Evolutionary conservation across 2,888 invertebrate species (phyloP).

Genomic region (Megaustenia siamemsis): DNA sequence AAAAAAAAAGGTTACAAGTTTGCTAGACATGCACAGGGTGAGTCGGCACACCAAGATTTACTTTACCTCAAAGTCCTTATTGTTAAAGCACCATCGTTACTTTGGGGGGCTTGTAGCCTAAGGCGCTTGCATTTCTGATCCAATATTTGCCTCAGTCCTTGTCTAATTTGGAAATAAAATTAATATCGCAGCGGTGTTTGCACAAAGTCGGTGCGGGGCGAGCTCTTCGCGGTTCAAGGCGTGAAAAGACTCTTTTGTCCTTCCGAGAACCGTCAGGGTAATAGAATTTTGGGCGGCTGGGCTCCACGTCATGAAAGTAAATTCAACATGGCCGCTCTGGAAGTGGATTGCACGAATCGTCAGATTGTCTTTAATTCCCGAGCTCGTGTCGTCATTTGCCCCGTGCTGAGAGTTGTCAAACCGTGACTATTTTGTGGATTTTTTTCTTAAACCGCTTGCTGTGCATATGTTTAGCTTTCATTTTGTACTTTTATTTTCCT

Average conservation of each 20-base stretch:
- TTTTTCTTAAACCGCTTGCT: too few relatives aligned
- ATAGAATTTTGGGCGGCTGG: constrained; percentile 36
- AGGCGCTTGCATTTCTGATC: constrained; percentile 53
- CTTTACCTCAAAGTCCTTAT: constrained; percentile 14
- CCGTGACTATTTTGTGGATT: not conserved
- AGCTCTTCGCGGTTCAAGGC: constrained; percentile 37
- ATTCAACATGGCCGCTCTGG: constrained; percentile 33
- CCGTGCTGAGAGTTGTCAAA: constrained; percentile 15
- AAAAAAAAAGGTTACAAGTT: not conserved
- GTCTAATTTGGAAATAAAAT: constrained; percentile 55
- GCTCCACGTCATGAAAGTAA: constrained; percentile 18
- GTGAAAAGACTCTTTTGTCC: constrained; percentile 49
- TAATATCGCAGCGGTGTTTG: constrained; percentile 49
- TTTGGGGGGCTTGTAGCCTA: not conserved
- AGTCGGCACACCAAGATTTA: not conserved
- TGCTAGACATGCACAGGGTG: not conserved
- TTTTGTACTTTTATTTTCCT: not conserved
- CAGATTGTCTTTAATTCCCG: not conserved
- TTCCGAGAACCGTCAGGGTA: constrained; percentile 18
- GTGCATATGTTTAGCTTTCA: constrained; percentile 5
- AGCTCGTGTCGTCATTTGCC: not conserved
- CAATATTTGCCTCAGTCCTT: constrained; percentile 49
- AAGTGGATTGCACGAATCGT: not conserved
- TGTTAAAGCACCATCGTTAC: not conserved
- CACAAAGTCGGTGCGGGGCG: constrained; percentile 39